phyloP scores from a whole-genome alignment of 2,113 vertebrate genomes.

The Thalassoma bifasciatum region DNA sequence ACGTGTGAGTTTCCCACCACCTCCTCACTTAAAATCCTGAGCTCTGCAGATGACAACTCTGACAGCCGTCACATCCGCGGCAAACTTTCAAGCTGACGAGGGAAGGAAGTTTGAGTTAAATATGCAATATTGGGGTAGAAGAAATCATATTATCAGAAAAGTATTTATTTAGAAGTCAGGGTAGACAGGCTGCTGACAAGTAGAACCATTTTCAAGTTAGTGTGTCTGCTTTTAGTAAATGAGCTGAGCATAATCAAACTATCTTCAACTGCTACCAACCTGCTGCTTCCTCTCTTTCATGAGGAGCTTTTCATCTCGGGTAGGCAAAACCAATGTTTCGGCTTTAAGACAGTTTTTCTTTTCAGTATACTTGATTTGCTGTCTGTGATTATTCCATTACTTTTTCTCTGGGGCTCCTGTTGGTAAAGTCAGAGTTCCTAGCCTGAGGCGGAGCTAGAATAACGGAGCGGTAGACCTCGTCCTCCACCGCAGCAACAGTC shows the following conservation, averaged over 20 bases:
- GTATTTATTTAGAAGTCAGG: conserved; percentile 9
- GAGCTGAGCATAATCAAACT: conserved; percentile 18
- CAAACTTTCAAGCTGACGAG: conserved; percentile 4
- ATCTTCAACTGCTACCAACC: not conserved
- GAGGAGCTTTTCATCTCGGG: conserved; percentile 31
- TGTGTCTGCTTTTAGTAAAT: conserved; percentile 1
- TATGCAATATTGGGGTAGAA: not conserved
- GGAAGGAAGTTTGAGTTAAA: conserved; percentile 4
- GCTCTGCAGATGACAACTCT: conserved; percentile 46
- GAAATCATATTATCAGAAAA: not conserved
- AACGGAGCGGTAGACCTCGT: conserved; percentile 29
- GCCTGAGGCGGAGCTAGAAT: conserved; percentile 37
- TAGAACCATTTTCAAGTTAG: conserved; percentile 1
- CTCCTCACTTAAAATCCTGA: conserved; percentile 53
- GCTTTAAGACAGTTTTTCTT: conserved; percentile 1
- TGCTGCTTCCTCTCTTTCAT: conserved; percentile 24
- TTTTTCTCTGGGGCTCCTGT: conserved; percentile 18
- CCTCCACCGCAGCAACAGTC: conserved; percentile 57
- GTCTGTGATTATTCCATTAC: conserved; percentile 20
- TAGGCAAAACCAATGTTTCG: conserved; percentile 13
- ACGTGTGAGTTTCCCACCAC: conserved; percentile 60
- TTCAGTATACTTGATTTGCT: conserved; percentile 21
- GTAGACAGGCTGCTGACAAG: conserved; percentile 4
- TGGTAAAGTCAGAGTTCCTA: conserved; percentile 18
- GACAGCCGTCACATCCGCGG: conserved; percentile 43